Evolutionary conservation across 2,797 vertebrate genomes (phyloP), one percentile per base, ranked within the genome.

Genomic region (Anguilla marmorata): DNA sequence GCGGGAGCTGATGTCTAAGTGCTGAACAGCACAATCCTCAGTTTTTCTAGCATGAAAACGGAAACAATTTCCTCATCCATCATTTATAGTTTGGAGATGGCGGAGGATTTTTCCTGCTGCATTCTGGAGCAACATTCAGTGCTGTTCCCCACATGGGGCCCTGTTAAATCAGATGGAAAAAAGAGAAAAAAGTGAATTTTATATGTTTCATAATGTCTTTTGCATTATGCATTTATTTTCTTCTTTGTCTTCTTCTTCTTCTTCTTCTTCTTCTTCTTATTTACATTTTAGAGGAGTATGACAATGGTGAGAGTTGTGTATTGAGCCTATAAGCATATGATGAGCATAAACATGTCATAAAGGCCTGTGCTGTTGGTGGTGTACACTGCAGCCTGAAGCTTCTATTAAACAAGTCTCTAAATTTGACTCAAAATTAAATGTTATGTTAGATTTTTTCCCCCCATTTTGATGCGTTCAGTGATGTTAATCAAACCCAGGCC

Each of bases 21-120:
- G 90, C 86, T 90, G 88, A 87, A 92, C 91, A 88, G 86, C 91
- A 91, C 92, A 91, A 93, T 91, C 92, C 93, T 91, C 93, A 94
- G 93, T 93, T 94, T 94, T 90, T 95, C 93, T 93, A 91, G 90
- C 92, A 93, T 95, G 92, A 94, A 95, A 95, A 94, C 92, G 91
- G 91, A 94, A 94, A 91, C 93, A 94, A 94, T 95, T 94, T 94
- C 92, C 87, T 88, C 92, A 95, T 96, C 93, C 94, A 95, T 94
- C 92, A 94, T 95, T 96, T 92, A 95, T 94, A 91, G 90, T 91
- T 88, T 92, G 90, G 89, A 92, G 87, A 93, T 89, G 89, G 94
- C 92, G 91, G 92, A 93, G 90, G 91, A 94, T 90, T 84, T 93
- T 91, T 91, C 90, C 86, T 54, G 91, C 90, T 86, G 60, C 74